phyloP scores from a whole-genome alignment of 2,113 vertebrate genomes.

The Tor tambroides region DNA sequence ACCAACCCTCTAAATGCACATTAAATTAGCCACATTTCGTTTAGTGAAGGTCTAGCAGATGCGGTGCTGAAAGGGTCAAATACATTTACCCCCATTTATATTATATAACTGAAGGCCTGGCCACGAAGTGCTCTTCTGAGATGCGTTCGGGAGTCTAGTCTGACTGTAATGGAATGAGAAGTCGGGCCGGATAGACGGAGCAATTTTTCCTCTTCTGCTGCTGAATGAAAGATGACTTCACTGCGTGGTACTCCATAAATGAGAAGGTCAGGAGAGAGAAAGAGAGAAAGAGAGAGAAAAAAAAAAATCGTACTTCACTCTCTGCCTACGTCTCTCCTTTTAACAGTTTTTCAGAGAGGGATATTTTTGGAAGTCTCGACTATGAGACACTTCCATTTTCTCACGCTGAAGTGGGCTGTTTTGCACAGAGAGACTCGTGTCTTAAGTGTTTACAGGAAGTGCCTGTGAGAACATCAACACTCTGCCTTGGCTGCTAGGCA shows the following conservation, averaged over 20 bases:
- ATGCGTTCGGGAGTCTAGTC: neutral
- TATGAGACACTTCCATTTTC: conserved; percentile 56
- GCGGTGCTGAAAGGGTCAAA: conserved; percentile 18
- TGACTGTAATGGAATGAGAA: conserved; percentile 41
- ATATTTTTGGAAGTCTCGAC: conserved; percentile 71
- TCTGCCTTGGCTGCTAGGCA: conserved; percentile 71
- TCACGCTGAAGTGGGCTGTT: conserved; percentile 26
- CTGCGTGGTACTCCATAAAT: conserved; percentile 28
- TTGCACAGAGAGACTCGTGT: conserved; percentile 60
- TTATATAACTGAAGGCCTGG: neutral
- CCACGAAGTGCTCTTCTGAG: neutral
- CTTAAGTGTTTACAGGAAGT: conserved; percentile 73
- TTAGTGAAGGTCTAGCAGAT: conserved; percentile 21
- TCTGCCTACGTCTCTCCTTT: conserved; percentile 57
- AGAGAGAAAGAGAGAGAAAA: too few species aligned
- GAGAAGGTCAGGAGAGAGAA: conserved; percentile 13
- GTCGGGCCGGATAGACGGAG: neutral
- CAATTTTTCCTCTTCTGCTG: neutral
- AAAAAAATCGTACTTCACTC: conserved; percentile 28
- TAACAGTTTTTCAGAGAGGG: conserved; percentile 57
- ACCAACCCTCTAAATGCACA: conserved; percentile 22
- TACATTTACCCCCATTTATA: conserved; percentile 16
- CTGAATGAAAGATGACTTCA: conserved; percentile 37
- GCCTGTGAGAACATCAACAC: conserved; percentile 53
- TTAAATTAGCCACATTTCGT: conserved; percentile 15